Conservation (phyloP, 2,113 vertebrate species). For the Corvus cornix region DNA sequence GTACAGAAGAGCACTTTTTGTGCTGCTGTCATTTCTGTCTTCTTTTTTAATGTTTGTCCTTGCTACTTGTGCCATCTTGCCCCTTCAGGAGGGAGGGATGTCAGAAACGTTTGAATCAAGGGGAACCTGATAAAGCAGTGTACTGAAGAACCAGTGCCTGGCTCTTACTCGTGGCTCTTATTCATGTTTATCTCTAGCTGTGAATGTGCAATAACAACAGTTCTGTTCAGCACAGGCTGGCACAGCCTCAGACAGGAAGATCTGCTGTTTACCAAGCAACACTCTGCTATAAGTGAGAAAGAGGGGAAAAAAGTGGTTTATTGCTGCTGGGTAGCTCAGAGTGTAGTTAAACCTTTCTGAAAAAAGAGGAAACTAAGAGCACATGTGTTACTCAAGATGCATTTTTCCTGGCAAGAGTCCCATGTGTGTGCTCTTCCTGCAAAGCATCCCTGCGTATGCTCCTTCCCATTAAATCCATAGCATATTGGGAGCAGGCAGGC, state of each 20-base stretch:
- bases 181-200: slow-evolving; percentile 65
- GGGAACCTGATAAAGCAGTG: neutral
- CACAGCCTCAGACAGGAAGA: slow-evolving; percentile 59
- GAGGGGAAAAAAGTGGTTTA: neutral
- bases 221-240: slow-evolving; percentile 68
- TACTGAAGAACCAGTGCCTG: slow-evolving; percentile 29
- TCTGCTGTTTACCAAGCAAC: slow-evolving; percentile 58
- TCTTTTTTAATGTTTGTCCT: neutral
- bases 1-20: neutral
- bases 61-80: neutral
- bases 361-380: neutral
- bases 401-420: slow-evolving; percentile 25
- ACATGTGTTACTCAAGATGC: slow-evolving; percentile 26
- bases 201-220: slow-evolving; percentile 67
- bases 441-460: neutral
- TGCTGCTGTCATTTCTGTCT: neutral
- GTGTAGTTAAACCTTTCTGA: slow-evolving; percentile 25
- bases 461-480: neutral
- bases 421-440: neutral
- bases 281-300: slow-evolving; percentile 56
- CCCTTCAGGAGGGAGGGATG: neutral
- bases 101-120: neutral
- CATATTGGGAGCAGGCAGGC: neutral
- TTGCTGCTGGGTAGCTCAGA: slow-evolving; percentile 18
- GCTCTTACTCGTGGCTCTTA: slow-evolving; percentile 42